Evolutionary conservation across 1,140 invertebrate genomes (phyloP).

Genomic region (Branchinecta lynchi): DNA sequence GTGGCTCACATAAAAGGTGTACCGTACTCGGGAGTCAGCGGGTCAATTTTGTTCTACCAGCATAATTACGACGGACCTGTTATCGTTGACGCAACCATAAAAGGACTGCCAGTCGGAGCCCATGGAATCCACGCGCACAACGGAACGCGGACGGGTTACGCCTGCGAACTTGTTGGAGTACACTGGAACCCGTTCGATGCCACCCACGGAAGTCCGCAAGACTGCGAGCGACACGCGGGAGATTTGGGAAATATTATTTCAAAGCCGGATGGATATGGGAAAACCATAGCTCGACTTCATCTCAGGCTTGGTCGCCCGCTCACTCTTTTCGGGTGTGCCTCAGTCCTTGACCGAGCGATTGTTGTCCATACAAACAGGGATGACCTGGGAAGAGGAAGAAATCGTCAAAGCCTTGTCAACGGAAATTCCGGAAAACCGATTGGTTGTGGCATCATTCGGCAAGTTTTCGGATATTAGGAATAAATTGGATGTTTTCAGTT

Average conservation of each 20-base stretch:
- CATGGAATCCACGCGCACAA: conserved; percentile 20
- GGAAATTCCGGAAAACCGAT: conserved; percentile 39
- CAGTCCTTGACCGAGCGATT: conserved; percentile 37
- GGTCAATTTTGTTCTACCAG: conserved; percentile 20
- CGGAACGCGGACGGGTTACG: conserved; percentile 18
- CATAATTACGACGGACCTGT: conserved; percentile 12
- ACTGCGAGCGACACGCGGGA: conserved; percentile 37
- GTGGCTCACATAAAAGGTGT: no score
- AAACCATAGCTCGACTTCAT: no score
- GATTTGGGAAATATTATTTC: conserved; percentile 39
- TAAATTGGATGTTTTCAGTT: no score
- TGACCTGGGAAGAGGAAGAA: conserved; percentile 37
- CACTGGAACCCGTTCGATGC: conserved; percentile 21
- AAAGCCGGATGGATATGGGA: no score
- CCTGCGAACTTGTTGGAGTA: conserved; percentile 19
- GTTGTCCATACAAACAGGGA: conserved; percentile 35
- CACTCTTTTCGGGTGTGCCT: no score
- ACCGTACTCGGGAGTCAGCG: not conserved
- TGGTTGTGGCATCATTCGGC: conserved; percentile 36
- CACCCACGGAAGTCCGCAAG: conserved; percentile 35
- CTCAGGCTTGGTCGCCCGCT: no score
- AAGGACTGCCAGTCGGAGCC: conserved; percentile 15
- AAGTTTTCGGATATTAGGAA: no score
- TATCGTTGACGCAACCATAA: conserved; percentile 16
- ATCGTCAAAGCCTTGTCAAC: conserved; percentile 34